Evolutionary conservation across 2,888 invertebrate species (phyloP), one percentile per base, ranked within the genome.

Genomic region (Andrena praecox): DNA sequence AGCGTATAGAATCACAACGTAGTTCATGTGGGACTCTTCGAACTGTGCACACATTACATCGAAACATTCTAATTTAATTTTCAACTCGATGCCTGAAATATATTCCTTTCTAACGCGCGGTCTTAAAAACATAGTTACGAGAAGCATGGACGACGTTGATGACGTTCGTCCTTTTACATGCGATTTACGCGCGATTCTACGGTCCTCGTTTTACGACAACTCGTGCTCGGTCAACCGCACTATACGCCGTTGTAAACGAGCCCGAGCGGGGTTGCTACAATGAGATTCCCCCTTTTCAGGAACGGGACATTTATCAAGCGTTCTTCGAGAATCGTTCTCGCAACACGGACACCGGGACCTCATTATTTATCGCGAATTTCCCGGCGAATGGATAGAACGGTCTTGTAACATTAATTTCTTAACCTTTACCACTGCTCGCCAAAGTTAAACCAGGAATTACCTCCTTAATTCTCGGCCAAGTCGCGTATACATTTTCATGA

Each of bases 321-420:
- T 75, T 76, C 70, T 67, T 75, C 69, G 82, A 48, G 75, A 80
- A 77, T 82, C 77, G 62, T 67, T 71, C 67, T 27, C 52, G 52
- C 33, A 56, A 10, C 20, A 8, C 29, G 6, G 24, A 27, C 10
- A 3, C 24, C 33, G 68, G 31, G 50, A 69, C 50, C 74, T 80
- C 75, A 52, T 80, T 74, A 81, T 70, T 81, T 59, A 52, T 29
- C 73, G 0, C 33, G 50, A 52, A 73, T 50, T 60, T 64, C 50
- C 42, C 33, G 31, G 3, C 33, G 20, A 68, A 31, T n/a, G 69
- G 68, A 29, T 33, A 16, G 16, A 12, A 59, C 27, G 33, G 16
- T 64, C 35, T n/a, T n/a, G 2, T 24, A 12, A 27, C 35, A 29
- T 52, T 48, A 24, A 66, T 62, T 20, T 10, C 8, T 35, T 33